Evolutionary conservation across 2,113 vertebrate genomes (phyloP).

Genomic region (Corythaeola cristata): DNA sequence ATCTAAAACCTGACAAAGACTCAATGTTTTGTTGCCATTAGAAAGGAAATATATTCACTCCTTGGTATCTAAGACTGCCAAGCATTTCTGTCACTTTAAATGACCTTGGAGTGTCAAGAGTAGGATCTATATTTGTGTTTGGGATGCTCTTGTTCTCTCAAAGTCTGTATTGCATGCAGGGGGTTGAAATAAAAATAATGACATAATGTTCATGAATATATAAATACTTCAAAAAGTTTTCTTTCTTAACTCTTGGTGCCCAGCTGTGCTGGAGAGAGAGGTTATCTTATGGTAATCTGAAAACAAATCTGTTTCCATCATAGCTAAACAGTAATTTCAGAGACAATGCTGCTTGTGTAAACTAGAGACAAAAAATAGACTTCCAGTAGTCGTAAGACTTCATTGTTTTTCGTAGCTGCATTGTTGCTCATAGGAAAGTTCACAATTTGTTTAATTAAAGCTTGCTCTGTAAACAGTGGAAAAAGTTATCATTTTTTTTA

Average conservation of each 20-base stretch:
- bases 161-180: background rate
- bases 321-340: constrained; percentile 1
- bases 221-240: background rate
- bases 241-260: background rate
- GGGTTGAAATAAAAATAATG: background rate
- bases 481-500: background rate
- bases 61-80: background rate
- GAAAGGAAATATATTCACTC: background rate
- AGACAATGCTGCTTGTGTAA: constrained; percentile 17
- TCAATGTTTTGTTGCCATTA: background rate
- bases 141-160: background rate
- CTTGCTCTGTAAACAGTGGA: background rate
- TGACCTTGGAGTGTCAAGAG: background rate
- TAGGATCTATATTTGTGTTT: background rate
- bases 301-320: background rate
- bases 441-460: background rate
- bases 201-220: background rate
- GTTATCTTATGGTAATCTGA: background rate
- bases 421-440: background rate
- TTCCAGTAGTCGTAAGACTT: background rate
- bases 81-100: background rate
- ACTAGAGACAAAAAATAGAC: constrained; percentile 20
- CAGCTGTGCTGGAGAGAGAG: background rate
- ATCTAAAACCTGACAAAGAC: background rate
- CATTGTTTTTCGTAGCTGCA: background rate